Conservation (phyloP, 2,797 vertebrate species). For the Sebastes nivosus region DNA sequence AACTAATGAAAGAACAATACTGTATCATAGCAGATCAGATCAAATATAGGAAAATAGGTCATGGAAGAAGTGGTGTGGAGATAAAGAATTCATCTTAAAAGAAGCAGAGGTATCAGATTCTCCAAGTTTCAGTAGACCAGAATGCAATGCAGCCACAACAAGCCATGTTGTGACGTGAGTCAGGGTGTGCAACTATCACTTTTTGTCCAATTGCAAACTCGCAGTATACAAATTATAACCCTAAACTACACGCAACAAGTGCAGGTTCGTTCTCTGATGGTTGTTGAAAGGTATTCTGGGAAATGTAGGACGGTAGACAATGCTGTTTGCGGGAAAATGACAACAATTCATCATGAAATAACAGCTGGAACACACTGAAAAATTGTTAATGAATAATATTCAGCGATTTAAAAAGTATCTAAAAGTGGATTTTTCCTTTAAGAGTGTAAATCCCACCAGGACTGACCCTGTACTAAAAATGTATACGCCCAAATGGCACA, state of each 20-base stretch:
- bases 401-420: not conserved
- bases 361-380: not conserved
- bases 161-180: no score
- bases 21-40: not conserved
- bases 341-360: not conserved
- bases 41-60: slow-evolving; percentile 2
- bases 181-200: not conserved
- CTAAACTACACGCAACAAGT: not conserved
- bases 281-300: not conserved
- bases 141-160: not conserved
- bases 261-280: not conserved
- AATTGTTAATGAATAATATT: not conserved
- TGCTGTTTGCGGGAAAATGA: no score
- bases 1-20: slow-evolving; percentile 10
- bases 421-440: not conserved
- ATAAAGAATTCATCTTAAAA: not conserved
- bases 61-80: not conserved
- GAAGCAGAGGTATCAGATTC: not conserved
- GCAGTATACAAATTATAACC: not conserved
- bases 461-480: slow-evolving; percentile 29
- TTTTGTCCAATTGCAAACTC: not conserved
- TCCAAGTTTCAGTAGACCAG: not conserved
- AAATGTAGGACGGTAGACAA: not conserved
- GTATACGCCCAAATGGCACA: slow-evolving; percentile 16
- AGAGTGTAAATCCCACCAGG: slow-evolving; percentile 24